Evolutionary conservation across 2,113 vertebrate genomes (phyloP).

Genomic region (Peromyscus californicus): DNA sequence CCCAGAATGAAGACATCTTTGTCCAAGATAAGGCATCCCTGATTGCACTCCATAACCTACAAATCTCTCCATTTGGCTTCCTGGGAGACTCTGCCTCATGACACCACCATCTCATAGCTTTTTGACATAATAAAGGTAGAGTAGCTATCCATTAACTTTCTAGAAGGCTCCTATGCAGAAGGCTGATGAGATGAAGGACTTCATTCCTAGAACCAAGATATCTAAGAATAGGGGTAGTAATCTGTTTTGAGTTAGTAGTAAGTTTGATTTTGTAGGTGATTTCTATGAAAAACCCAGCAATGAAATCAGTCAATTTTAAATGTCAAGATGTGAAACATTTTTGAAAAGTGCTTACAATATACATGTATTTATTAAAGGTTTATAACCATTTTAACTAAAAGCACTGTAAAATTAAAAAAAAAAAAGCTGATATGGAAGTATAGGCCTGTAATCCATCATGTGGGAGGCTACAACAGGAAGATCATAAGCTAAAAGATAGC

Average conservation of each 20-base stretch:
- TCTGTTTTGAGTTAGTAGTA: not conserved
- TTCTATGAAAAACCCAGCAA: not conserved
- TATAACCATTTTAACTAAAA: constrained; percentile 45
- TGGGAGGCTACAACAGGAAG: not conserved
- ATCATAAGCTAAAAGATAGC: not conserved
- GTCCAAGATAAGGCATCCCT: not conserved
- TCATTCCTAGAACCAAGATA: not conserved
- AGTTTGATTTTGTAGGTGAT: not conserved
- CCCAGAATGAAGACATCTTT: not conserved
- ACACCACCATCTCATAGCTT: not conserved
- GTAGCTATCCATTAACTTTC: not conserved
- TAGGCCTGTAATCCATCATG: not conserved
- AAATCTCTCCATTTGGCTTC: not conserved
- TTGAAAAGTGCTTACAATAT: constrained; percentile 25
- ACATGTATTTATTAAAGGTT: constrained; percentile 12
- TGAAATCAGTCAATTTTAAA: not conserved
- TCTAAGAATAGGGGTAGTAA: not conserved
- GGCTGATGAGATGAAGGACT: not conserved
- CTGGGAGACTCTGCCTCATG: not conserved
- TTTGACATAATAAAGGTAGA: not conserved
- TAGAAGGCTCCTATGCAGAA: not conserved
- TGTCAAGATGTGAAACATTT: not conserved
- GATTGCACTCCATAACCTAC: not conserved
- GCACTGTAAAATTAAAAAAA: not conserved
- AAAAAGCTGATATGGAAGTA: not conserved